Percentiles rank a stretch among this genome's conserved stretches.
phyloP scores from a whole-genome alignment of 2,888 invertebrate genomes.

The Julus scandinavius region DNA sequence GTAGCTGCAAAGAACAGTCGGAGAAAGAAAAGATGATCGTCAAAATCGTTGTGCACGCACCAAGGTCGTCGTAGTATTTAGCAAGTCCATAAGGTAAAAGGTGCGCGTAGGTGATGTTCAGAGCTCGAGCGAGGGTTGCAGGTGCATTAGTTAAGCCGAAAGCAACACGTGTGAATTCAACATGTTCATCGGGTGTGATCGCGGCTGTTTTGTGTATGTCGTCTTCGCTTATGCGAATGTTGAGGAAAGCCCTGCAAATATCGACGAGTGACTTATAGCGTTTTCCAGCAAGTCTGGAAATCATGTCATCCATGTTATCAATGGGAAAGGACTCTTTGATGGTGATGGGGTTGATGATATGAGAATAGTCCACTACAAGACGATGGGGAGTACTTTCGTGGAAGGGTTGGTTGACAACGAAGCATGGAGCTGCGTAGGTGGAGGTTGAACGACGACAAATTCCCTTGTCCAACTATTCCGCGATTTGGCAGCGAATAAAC shows the following conservation, averaged over 20 bases:
- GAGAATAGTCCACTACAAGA: background rate
- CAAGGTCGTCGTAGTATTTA: constrained; percentile 47
- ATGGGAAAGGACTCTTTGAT: constrained; percentile 31
- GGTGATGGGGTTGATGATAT: background rate
- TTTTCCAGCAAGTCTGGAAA: background rate
- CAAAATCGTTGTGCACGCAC: background rate
- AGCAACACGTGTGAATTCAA: background rate
- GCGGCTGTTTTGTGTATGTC: constrained; percentile 50
- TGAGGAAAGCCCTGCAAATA: background rate
- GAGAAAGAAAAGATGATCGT: background rate
- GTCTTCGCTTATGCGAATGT: constrained; percentile 9
- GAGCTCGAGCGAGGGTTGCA: background rate
- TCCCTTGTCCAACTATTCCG: background rate
- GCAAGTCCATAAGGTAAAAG: background rate
- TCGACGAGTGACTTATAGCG: constrained; percentile 6
- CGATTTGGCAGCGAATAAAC: too few species aligned
- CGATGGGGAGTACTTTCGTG: background rate
- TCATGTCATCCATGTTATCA: constrained; percentile 51
- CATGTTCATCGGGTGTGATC: constrained; percentile 14
- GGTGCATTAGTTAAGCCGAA: constrained; percentile 33
- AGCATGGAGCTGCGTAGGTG: constrained; percentile 14
- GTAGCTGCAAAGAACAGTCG: background rate
- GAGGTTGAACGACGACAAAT: constrained; percentile 44
- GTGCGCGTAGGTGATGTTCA: background rate
- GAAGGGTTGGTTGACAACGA: constrained; percentile 33